Conservation (phyloP, 2,888 invertebrate genomes). For the Temnothorax ravouxi region DNA sequence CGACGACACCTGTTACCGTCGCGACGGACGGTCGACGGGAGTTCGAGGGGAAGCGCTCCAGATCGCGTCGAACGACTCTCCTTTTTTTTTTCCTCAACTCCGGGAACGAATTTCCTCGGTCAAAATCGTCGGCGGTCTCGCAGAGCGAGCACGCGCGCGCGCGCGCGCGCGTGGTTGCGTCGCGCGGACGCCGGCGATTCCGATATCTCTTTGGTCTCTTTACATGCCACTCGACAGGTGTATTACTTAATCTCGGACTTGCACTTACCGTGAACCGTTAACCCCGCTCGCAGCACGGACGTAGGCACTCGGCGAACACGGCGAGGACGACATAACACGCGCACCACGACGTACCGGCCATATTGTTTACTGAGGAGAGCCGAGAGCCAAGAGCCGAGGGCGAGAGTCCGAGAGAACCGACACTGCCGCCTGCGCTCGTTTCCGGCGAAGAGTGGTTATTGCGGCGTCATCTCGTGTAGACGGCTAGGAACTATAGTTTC, state of each 20-base stretch:
- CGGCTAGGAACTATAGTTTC: too few relatives aligned
- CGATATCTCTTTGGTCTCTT: neutral
- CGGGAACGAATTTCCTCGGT: conserved; percentile 2
- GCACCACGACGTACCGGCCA: conserved; percentile 80
- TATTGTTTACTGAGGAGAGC: conserved; percentile 80
- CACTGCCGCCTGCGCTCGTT: conserved; percentile 61
- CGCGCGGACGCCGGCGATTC: neutral
- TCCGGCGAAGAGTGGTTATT: conserved; percentile 38
- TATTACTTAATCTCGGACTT: neutral
- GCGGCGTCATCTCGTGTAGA: conserved; percentile 10
- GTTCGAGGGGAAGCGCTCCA: neutral
- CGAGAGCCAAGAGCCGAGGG: too few relatives aligned
- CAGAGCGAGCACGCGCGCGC: neutral
- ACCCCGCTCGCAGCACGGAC: conserved; percentile 51
- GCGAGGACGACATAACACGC: conserved; percentile 81
- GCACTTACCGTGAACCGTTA: conserved; percentile 68
- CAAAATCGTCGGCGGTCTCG: neutral
- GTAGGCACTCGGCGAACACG: conserved; percentile 56
- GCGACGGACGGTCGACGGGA: neutral
- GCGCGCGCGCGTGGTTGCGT: neutral
- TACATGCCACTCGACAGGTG: neutral
- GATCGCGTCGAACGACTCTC: neutral
- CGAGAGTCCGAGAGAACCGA: conserved; percentile 33
- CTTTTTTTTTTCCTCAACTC: neutral
- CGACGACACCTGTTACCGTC: conserved; percentile 11